Evolutionary conservation across 2,113 vertebrate species (phyloP), one percentile per base, ranked within the genome.

Genomic region (Lathamus discolor): DNA sequence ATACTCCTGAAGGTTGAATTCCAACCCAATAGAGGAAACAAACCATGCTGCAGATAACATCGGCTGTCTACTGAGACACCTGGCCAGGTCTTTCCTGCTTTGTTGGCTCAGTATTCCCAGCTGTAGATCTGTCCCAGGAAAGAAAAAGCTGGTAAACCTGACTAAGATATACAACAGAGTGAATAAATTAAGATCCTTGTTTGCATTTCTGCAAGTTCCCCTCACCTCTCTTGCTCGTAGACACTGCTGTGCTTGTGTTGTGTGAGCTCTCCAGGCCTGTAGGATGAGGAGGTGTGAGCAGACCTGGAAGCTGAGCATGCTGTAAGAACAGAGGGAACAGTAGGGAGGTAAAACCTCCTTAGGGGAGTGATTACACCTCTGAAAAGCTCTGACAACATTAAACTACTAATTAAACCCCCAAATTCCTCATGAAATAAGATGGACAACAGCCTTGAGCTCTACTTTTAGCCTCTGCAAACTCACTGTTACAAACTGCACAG

Each of bases 281-380:
- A 97, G 19, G 97, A 86, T 22, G 97, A 98, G 90, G 97, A 98
- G 84, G 49, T 98, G 63, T 97, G 98, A 77, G 97, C 98, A 87
- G 97, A 98, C 39, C 91, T 98, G 72, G 98, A 98, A 93, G 96
- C 95, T 46, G 98, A 98, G 51, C 67, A 96, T 41, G 96, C 97
- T 28, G 75, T 97, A 75, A 97, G 97, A 97, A 97, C 97, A 43
- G 97, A 98, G 97, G 98, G 98, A 96, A 88, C 49, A 15, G 10
- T 66, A 46, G 37, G 23, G 49, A 39, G 29, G 18, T 25, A 57
- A 69, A 57, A 64, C 18, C 13, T 43, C 33, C 28, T 35, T 51
- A 67, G 39, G 23, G 54, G 29, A 54, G 31, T 6, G n/a, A 37
- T 49, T 51, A 76, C 27, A 49, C 16, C 16, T 57, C 86, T 72